Conservation (phyloP, 2,797 vertebrate genomes). For the Diglossa cyanea region DNA sequence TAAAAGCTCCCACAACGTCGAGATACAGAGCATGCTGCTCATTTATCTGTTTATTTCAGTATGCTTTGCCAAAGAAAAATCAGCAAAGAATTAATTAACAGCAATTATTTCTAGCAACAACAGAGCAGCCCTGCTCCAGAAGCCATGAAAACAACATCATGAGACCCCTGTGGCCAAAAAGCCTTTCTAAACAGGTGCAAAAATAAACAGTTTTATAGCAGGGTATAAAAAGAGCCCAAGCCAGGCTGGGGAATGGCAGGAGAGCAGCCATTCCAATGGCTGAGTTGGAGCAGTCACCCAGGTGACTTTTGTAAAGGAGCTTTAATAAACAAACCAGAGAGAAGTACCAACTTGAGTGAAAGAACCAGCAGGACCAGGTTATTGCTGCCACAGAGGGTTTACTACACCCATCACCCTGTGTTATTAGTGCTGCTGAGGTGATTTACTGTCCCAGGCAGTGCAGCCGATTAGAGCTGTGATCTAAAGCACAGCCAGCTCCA, state of each 20-base stretch:
- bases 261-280: background rate
- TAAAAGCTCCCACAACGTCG: background rate
- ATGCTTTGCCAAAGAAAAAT: conserved; percentile 51
- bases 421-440: conserved; percentile 24
- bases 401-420: background rate
- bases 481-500: conserved; percentile 31
- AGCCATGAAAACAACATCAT: conserved; percentile 47
- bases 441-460: conserved; percentile 39
- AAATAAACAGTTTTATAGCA: conserved; percentile 24
- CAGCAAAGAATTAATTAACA: conserved; percentile 68
- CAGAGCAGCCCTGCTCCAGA: conserved; percentile 32
- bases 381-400: conserved; percentile 9
- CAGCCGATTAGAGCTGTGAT: conserved; percentile 17
- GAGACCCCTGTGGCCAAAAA: conserved; percentile 30
- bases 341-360: background rate
- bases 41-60: background rate
- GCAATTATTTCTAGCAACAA: conserved; percentile 56
- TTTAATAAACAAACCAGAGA: background rate
- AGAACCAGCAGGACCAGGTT: conserved; percentile 7
- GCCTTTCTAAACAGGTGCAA: conserved; percentile 49
- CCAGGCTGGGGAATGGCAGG: conserved; percentile 11
- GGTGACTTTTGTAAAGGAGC: background rate
- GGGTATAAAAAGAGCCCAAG: conserved; percentile 4
- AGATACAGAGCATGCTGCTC: background rate
- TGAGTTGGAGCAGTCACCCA: background rate